Base-by-base conservation (phyloP, 2,888 invertebrate genomes). In the Tolmerus cingulatus region DNA sequence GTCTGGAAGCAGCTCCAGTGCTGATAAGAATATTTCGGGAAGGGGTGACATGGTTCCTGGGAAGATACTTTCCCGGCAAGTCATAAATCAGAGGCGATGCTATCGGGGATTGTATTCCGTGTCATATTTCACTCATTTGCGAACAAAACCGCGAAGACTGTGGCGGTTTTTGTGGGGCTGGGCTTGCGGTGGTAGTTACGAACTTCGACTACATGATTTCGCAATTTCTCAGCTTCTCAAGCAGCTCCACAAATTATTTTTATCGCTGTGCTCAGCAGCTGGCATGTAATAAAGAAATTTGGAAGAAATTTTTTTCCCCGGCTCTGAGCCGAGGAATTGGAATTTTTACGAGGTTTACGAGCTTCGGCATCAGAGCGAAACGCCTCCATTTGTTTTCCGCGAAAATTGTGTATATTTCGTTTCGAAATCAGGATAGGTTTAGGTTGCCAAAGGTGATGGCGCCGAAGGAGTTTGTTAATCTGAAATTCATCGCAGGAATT, bases 111-210 rank as follows among this genome's bases (percentile, higher is more conserved):
- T 82, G 57, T 82, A 66, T 82, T 82, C 51, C 82, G 34, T 82
- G 82, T 57, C 82, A 82, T 82, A 82, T 57, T 82, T 82, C 82
- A 82, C 82, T 82, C 82, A 82, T 82, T 82, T 82, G 57, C 34
- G 66, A 57, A 57, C 82, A 82, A 66, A 37, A 66, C 57, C 37
- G 66, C 19, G 66, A 19, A 66, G 23, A 27, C 1, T 19, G 19
- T 23, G 9, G 66, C 66, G 66, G 27, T 66, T 27, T 66, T 66
- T 66, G 12, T 12, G 23, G 19, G 55, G 57, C 3, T 19, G 19
- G 57, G 19, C 27, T 16, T 57, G 81, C 19, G 34, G 57, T 30
- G 66, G 79, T 82, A 5, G 16, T 23, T n/a, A 57, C 23, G 82
- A 82, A 57, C 51, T 27, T 76, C 57, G 57, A 51, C 57, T 82